phyloP scores from a whole-genome alignment of 1,140 invertebrate genomes.

The Andrena cerasifolii region DNA sequence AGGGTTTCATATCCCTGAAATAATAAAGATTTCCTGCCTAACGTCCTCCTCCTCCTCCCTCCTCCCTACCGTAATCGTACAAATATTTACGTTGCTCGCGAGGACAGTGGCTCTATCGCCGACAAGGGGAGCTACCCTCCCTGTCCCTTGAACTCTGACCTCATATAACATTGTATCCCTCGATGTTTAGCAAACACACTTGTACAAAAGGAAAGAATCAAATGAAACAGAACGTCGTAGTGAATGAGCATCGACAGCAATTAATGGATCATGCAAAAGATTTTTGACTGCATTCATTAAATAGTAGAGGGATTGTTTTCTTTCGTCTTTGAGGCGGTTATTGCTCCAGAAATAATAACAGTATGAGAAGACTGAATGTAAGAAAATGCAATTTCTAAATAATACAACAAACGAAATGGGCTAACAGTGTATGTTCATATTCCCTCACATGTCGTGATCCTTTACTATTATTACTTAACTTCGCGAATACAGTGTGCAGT shows the following conservation, averaged over 20 bases:
- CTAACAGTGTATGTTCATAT: no score
- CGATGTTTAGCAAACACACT: background rate
- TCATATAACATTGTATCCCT: background rate
- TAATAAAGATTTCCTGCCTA: conserved; percentile 58
- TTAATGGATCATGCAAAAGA: background rate
- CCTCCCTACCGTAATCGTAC: conserved; percentile 23
- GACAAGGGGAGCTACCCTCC: background rate
- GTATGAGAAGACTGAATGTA: no score
- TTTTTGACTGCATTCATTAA: background rate
- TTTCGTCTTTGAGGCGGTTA: no score
- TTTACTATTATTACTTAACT: no score
- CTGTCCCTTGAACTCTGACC: background rate
- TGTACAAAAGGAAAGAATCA: background rate
- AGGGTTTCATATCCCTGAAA: conserved; percentile 49
- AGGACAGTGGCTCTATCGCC: background rate
- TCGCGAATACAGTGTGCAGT: background rate
- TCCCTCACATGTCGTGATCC: background rate
- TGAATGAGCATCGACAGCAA: background rate
- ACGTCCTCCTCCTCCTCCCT: background rate
- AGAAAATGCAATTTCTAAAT: no score
- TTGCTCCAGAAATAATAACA: no score
- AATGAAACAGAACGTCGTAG: background rate
- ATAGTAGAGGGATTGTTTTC: no score
- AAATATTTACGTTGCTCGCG: conserved; percentile 54
- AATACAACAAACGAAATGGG: no score